Conservation (phyloP, 2,888 invertebrate genomes). For the Emmelina monodactyla region DNA sequence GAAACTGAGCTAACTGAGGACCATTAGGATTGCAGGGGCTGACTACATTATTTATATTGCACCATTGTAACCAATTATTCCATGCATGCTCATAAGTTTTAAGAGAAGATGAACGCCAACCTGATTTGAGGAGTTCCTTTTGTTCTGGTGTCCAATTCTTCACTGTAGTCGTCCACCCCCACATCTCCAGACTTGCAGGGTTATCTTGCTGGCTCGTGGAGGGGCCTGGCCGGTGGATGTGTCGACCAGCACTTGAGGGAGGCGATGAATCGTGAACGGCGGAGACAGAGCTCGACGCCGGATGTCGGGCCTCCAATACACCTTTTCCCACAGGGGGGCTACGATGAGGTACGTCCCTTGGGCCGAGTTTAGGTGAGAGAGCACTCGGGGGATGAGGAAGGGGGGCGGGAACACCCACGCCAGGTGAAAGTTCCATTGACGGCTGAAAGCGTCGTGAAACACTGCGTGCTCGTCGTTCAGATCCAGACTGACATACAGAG, state of each 20-base stretch:
- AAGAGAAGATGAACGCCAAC: background rate
- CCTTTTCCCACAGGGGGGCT: conserved; percentile 12
- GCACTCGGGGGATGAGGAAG: conserved; percentile 6
- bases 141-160: background rate
- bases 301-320: conserved; percentile 19
- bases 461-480: background rate
- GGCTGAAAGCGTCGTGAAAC: conserved; percentile 7
- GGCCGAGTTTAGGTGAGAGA: conserved; percentile 3
- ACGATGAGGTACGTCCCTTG: background rate
- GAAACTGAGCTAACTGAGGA: conserved; percentile 8
- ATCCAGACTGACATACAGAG: conserved; percentile 1
- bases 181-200: background rate
- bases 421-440: conserved; percentile 4
- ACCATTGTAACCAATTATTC: background rate
- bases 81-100: background rate
- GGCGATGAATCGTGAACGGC: conserved; percentile 5
- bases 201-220: background rate
- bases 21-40: conserved; percentile 4
- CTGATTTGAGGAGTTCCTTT: background rate
- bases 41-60: conserved; percentile 1
- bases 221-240: background rate
- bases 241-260: conserved; percentile 4
- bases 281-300: conserved; percentile 10
- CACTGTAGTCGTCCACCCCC: background rate
- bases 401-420: conserved; percentile 10